These are phyloP conservation scores for Drosophila suzukii DNA, from an alignment of 1,140 invertebrate genomes.

Conservation along the genomic window DNA sequence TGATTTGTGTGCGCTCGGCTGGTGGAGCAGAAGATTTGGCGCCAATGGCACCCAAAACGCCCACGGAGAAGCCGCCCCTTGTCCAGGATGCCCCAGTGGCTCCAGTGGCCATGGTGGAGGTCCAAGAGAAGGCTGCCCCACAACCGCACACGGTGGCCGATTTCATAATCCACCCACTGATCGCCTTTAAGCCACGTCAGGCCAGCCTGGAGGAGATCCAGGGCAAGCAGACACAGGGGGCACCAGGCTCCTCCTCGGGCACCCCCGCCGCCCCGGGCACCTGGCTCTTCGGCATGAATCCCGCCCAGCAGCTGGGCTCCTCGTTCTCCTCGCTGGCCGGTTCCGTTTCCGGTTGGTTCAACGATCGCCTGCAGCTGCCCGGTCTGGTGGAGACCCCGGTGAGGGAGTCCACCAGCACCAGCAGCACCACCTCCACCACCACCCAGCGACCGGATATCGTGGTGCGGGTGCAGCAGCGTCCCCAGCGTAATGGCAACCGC, in stretches of 20 bases:
- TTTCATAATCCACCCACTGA: conserved; percentile 79
- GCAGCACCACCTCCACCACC: conserved; percentile 34
- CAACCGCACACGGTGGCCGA: conserved; percentile 79
- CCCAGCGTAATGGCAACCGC: conserved; percentile 36
- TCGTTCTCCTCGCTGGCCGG: conserved; percentile 73
- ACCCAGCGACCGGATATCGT: conserved; percentile 74
- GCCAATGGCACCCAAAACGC: conserved; percentile 50
- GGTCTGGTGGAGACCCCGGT: conserved; percentile 70
- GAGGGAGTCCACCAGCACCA: conserved; percentile 41
- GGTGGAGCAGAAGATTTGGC: conserved; percentile 35
- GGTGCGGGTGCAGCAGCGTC: conserved; percentile 70
- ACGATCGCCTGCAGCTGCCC: conserved; percentile 70
- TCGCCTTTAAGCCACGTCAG: conserved; percentile 77
- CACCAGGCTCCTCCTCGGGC: background rate
- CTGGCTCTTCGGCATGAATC: conserved; percentile 76
- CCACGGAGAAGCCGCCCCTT: conserved; percentile 66
- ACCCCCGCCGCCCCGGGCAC: conserved; percentile 42
- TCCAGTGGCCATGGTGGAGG: background rate
- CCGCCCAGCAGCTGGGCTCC: conserved; percentile 69
- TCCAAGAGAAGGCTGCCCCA: background rate
- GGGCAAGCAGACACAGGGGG: conserved; percentile 76
- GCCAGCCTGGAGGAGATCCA: conserved; percentile 53
- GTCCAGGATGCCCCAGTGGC: background rate
- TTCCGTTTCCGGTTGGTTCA: conserved; percentile 79
- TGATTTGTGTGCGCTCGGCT: conserved; percentile 13